Evolutionary conservation across 2,797 vertebrate genomes (phyloP), one percentile per base, ranked within the genome.

Genomic region (Acanthopagrus latus): DNA sequence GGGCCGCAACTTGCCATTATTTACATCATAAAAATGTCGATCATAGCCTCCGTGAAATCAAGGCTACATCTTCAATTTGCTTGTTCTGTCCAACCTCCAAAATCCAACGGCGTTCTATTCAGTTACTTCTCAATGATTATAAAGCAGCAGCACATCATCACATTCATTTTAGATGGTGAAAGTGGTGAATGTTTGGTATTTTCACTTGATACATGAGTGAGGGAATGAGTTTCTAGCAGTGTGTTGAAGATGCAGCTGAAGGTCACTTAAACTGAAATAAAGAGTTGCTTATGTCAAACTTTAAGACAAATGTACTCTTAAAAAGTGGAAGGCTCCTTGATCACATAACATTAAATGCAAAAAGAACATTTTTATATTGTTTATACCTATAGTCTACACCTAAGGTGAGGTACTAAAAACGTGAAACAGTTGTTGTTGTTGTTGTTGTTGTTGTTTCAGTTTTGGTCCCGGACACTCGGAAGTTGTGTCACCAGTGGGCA

Each of bases 1-100:
- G 43, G 60, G 54, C 54, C 65, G 46, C 56, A 70, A 63, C 56
- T 43, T 73, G 25, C 20, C 7, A 75, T 69, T 50, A 50, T 68
- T 67, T 25, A 63, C 23, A 27, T 66, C 20, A 25, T 48, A 78
- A 48, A 44, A 69, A 56, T 48, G 14, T 44, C 46, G 3, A 13
- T 38, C 57, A 23, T 20, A 27, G n/a, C 57, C 62, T 60, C 46
- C 38, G 21, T 44, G 21, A 64, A 41, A 9, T 54, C 10, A 41
- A 71, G 27, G 25, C 27, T 71, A 16, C 21, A 9, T 74, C 47
- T 73, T 79, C 14, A 52, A n/a, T 56, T 64, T 14, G 43, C 10
- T 44, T 18, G 5, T 55, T 41, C 76, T 47, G 41, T 29, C 23
- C 14, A 25, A 33, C 6, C 5, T 56, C 21, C 13, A n/a, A 21